Evolutionary conservation across 1,140 invertebrate genomes (phyloP).

Genomic region (Nylanderia fulva): DNA sequence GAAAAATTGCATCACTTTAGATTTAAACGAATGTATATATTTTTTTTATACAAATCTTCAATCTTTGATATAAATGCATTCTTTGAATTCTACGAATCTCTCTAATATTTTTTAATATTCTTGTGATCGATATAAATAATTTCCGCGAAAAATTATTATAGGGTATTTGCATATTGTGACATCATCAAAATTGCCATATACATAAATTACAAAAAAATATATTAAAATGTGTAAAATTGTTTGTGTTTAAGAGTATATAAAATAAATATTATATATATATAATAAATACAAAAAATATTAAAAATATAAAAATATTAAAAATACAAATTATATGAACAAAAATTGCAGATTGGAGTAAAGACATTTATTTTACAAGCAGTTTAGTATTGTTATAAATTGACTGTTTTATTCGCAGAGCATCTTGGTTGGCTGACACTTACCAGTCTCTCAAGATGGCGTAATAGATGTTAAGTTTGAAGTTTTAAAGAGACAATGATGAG

Average conservation of each 20-base stretch:
- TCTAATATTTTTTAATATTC: too few relatives aligned
- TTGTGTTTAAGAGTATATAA: neutral
- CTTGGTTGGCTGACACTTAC: neutral
- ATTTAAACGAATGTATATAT: neutral
- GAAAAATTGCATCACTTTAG: neutral
- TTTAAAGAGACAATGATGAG: neutral
- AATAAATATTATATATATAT: conserved; percentile 6
- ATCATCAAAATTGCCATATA: neutral
- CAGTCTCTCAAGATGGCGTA: conserved; percentile 35
- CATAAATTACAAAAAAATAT: neutral
- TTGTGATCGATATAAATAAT: neutral
- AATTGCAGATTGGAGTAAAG: neutral
- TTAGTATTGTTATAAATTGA: neutral
- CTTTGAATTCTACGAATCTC: too few relatives aligned
- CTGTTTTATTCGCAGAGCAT: conserved; percentile 52
- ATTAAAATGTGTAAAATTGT: neutral
- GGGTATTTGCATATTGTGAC: neutral
- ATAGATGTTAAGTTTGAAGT: neutral
- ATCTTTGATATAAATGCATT: too few relatives aligned
- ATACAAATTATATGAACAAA: neutral
- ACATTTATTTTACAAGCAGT: neutral
- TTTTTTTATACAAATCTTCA: too few relatives aligned
- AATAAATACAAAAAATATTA: neutral
- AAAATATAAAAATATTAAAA: neutral
- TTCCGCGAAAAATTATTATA: neutral